phyloP scores from a whole-genome alignment of 2,113 vertebrate species.

The Etia nguti region DNA sequence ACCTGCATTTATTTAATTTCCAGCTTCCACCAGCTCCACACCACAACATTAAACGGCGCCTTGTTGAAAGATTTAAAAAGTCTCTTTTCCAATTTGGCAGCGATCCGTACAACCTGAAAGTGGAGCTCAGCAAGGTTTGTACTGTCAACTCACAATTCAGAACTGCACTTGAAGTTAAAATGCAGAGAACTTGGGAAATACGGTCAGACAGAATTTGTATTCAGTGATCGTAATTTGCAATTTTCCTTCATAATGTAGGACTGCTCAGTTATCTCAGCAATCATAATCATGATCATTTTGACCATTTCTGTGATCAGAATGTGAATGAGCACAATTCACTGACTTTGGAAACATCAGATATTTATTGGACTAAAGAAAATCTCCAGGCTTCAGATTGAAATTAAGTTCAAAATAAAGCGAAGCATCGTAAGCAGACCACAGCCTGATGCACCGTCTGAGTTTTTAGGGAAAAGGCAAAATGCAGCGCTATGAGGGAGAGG shows the following conservation, averaged over 20 bases:
- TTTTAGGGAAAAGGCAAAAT: neutral
- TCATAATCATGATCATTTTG: neutral
- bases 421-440: neutral
- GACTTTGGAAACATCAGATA: neutral
- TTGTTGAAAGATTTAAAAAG: slow-evolving; percentile 85
- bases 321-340: neutral
- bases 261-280: neutral
- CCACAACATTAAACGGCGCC: slow-evolving; percentile 75
- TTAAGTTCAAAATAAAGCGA: neutral
- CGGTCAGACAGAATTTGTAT: neutral
- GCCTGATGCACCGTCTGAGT: neutral
- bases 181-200: neutral
- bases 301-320: neutral
- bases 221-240: neutral
- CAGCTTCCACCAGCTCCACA: slow-evolving; percentile 83
- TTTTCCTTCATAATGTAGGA: neutral
- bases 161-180: neutral
- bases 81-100: slow-evolving; percentile 83
- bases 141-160: neutral
- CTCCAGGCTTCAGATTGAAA: neutral
- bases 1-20: neutral
- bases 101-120: slow-evolving; percentile 81
- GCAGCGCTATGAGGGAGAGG: neutral
- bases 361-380: neutral
- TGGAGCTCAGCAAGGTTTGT: slow-evolving; percentile 84